These are phyloP conservation scores for Crossocerus cetratus DNA, from an alignment of 2,888 invertebrate species.

Conservation along the genomic window DNA sequence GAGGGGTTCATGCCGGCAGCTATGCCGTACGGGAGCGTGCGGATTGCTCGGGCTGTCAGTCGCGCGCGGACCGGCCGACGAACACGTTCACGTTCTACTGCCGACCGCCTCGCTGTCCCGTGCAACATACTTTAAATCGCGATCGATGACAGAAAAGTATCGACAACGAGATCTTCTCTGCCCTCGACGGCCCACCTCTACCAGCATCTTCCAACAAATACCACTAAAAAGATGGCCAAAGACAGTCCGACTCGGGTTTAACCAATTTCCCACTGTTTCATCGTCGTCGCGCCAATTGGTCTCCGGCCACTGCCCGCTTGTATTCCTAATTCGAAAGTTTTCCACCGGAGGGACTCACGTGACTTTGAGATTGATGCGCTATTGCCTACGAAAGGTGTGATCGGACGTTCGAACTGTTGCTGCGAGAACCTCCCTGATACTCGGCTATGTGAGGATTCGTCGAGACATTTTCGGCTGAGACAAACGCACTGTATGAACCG, in stretches of 20 bases:
- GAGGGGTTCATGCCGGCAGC: slow-evolving; percentile 51
- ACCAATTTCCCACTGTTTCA: neutral
- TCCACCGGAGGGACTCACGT: too few species aligned
- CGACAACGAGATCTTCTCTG: neutral
- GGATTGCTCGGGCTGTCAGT: slow-evolving; percentile 55
- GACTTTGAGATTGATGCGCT: too few species aligned
- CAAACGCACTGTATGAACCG: slow-evolving; percentile 29
- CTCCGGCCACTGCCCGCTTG: too few species aligned
- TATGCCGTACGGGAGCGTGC: slow-evolving; percentile 14
- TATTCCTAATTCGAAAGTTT: too few species aligned
- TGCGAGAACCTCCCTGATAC: too few species aligned
- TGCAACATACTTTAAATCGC: neutral
- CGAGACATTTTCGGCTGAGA: neutral
- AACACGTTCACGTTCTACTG: slow-evolving; percentile 31
- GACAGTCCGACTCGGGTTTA: neutral
- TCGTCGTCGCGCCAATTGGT: too few species aligned
- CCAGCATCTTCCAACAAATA: too few species aligned
- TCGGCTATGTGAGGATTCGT: neutral
- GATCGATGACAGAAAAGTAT: slow-evolving; percentile 44
- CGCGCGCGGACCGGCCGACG: slow-evolving; percentile 65
- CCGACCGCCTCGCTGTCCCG: neutral
- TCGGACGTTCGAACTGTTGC: too few species aligned
- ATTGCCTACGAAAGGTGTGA: too few species aligned
- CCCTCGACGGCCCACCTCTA: too few species aligned
- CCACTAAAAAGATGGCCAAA: neutral